Percentiles rank a stretch among this genome's conserved stretches.
Conservation (phyloP, 2,888 invertebrate species). For the Lissonota sp. region DNA sequence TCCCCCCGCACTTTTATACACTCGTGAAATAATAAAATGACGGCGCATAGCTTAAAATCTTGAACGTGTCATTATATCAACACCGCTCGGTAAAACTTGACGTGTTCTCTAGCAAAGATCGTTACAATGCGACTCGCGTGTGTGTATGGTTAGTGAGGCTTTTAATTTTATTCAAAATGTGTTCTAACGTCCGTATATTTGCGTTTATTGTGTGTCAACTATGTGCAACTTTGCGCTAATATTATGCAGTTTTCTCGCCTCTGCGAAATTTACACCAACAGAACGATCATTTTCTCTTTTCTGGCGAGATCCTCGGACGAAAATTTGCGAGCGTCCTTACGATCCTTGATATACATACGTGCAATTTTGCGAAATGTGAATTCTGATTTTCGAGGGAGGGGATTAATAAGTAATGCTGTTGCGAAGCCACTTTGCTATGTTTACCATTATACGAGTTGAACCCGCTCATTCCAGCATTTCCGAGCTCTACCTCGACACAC, state of each 20-base stretch:
- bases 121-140: constrained; percentile 16
- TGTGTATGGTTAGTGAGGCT: constrained; percentile 11
- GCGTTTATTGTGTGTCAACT: constrained; percentile 44
- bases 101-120: constrained; percentile 34
- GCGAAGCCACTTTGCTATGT: constrained; percentile 27
- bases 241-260: constrained; percentile 41
- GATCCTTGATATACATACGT: constrained; percentile 41
- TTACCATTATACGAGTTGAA: constrained; percentile 11
- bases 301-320: constrained; percentile 21
- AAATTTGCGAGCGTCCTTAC: constrained; percentile 55
- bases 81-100: constrained; percentile 40
- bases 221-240: constrained; percentile 10
- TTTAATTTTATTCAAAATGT: constrained; percentile 56
- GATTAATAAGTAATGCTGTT: constrained; percentile 50
- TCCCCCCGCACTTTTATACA: neutral
- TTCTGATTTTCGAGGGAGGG: constrained; percentile 49
- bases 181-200: constrained; percentile 32
- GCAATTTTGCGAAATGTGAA: neutral
- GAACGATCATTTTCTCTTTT: constrained; percentile 25
- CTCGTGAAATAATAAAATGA: constrained; percentile 42
- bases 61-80: constrained; percentile 15
- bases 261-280: constrained; percentile 43
- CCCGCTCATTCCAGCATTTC: constrained; percentile 46
- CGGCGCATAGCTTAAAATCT: constrained; percentile 40
- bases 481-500: constrained; percentile 16